Base-by-base conservation (phyloP, 2,113 vertebrate species). In the Dipodomys spectabilis region DNA sequence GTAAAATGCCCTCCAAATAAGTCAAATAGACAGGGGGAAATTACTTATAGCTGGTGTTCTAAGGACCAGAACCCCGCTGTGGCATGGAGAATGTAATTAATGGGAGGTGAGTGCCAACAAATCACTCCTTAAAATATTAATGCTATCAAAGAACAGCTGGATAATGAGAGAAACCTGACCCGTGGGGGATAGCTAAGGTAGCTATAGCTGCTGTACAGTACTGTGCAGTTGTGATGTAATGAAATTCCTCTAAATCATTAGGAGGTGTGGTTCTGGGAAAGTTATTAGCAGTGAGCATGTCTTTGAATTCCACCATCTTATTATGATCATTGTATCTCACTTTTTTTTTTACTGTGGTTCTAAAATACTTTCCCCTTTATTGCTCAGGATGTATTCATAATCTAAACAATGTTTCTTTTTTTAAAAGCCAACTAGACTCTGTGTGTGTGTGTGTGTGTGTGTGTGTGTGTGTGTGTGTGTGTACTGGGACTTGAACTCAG, bases 91-190 rank as follows among this genome's bases (percentile, higher is more conserved):
- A 45, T 19, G 74, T 95, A 95, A 95, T 95, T 95, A 94, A 96
- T 95, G 90, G 88, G 85, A 90, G 92, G 92, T 75, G 79, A 80
- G 88, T 4, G 67, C 90, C 94, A 95, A 93, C 97, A 97, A 97
- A 96, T 97, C 96, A 95, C 92, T 90, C 82, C 79, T 94, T 96
- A 95, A 97, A 96, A 97, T 97, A 96, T 96, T 92, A 97, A 95
- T 87, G 93, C 96, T 96, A 96, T 97, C 97, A 96, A 88, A 95
- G 94, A 96, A 96, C 96, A 96, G 97, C 96, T 95, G 97, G 93
- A 49, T 95, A 95, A 90, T 73, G 94, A 94, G 91, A 91, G 96
- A 90, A 97, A 96, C 82, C 60, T 75, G 93, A 95, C 96, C 92
- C 96, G 32, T 60, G 91, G 86, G 94, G 82, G 84, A 84, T 10